Evolutionary conservation across 2,797 vertebrate species (phyloP).

Genomic region (Neosilurus mollespiculum): DNA sequence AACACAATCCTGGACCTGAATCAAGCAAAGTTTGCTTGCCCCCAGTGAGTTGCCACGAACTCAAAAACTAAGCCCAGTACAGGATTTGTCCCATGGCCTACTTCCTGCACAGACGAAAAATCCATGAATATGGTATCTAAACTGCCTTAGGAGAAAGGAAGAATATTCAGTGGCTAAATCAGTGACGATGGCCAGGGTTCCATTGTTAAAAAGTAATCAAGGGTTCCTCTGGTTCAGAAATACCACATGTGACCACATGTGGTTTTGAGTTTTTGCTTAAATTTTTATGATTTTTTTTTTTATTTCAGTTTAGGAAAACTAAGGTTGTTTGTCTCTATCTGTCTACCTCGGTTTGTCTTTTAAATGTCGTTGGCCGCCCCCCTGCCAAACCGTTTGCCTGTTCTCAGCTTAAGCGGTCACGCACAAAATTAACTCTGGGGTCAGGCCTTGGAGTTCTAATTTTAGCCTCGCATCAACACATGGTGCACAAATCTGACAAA

Average conservation of each 20-base stretch:
- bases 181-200: background rate
- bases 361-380: background rate
- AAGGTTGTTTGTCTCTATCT: conserved; percentile 2
- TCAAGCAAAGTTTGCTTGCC: no score
- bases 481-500: background rate
- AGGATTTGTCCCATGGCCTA: no score
- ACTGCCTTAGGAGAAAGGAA: conserved; percentile 1
- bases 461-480: conserved; percentile 21
- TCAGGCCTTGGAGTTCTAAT: conserved; percentile 24
- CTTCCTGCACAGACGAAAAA: background rate
- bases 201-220: conserved; percentile 18
- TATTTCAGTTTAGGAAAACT: background rate
- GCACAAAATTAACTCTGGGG: conserved; percentile 29
- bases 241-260: background rate
- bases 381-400: background rate
- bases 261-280: background rate
- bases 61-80: no score
- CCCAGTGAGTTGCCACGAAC: no score
- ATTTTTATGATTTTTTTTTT: background rate
- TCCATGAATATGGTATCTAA: background rate
- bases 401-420: background rate
- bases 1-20: no score
- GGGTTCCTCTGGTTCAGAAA: background rate
- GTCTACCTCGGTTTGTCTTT: background rate
- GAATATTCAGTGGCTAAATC: conserved; percentile 11